These are phyloP conservation scores for Theristicus caerulescens DNA, from an alignment of 2,113 vertebrate species.

Conservation along the genomic window DNA sequence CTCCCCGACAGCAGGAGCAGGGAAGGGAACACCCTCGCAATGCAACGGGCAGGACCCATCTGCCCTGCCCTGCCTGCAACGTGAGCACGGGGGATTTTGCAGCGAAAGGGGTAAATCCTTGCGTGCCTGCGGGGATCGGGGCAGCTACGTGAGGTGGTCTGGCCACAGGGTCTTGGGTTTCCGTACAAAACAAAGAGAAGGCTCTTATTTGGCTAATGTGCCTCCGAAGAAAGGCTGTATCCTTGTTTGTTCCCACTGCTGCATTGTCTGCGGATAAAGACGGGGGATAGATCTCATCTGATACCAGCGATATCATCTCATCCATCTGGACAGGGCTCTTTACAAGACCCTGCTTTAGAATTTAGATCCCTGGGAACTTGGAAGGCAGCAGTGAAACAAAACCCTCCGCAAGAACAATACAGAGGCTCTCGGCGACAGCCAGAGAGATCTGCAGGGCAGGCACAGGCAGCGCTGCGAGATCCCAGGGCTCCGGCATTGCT, in stretches of 20 bases:
- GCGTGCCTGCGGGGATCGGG: neutral
- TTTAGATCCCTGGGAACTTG: slow-evolving; percentile 69
- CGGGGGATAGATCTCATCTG: slow-evolving; percentile 42
- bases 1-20: accelerated
- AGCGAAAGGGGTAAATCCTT: neutral
- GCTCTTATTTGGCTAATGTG: slow-evolving; percentile 46
- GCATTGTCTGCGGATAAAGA: slow-evolving; percentile 50
- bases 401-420: slow-evolving; percentile 7
- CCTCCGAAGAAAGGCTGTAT: slow-evolving; percentile 12
- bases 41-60: neutral
- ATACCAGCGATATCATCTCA: slow-evolving; percentile 45
- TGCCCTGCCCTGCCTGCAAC: neutral
- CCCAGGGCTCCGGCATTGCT: neutral
- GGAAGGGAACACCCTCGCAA: neutral
- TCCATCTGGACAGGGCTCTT: slow-evolving; percentile 49
- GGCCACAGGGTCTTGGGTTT: slow-evolving; percentile 16
- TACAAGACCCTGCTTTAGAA: slow-evolving; percentile 51
- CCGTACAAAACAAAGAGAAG: neutral
- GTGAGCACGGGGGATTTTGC: neutral
- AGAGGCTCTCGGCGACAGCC: neutral
- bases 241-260: slow-evolving; percentile 58
- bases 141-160: neutral
- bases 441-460: neutral
- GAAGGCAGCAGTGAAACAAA: slow-evolving; percentile 60
- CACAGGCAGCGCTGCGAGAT: neutral